Evolutionary conservation across 1,140 invertebrate species (phyloP), one percentile per base, ranked within the genome.

Genomic region (Sarcophaga bullata): DNA sequence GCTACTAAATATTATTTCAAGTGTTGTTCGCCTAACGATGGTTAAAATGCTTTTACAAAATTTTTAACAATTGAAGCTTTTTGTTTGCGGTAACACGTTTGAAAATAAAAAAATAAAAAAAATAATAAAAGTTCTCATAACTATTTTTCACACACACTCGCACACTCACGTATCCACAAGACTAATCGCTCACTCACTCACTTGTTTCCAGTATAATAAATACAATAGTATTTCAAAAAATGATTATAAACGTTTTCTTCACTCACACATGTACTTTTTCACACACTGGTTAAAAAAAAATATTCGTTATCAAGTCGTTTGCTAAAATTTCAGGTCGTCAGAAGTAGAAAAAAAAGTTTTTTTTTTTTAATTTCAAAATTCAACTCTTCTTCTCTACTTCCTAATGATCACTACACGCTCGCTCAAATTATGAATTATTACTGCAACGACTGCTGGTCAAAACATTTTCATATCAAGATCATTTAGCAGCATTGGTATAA

Each of bases 261-360:
- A 68, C n/a, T 68, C 62, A 68, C 62, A 68, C 54, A 58, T 58
- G n/a, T 6, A n/a, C 54, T 25, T 25, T 13, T 68, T 68, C 19
- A 19, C 62, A 68, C 62, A 68, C 62, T 68, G 62, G n/a, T 13
- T n/a, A n/a, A 52, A 52, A 52, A 52, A 52, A 52, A 52, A 52
- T 68, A 68, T 68, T 68, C 62, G 62, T 68, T 68, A 68, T 68
- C 7, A 68, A 68, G 62, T 68, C 62, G 62, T 68, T 62, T 68
- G 62, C n/a, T 25, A 19, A 25, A 68, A 68, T 25, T n/a, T 58
- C 17, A 68, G 10, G 62, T 68, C 62, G 62, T 68, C 19, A 19
- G 62, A 19, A 68, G 19, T 68, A 19, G 62, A 19, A 68, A 68
- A 62, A 68, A 68, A 68, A 19, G 62, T 37, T 37, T 37, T 37